Base-by-base conservation (phyloP, 2,797 vertebrate genomes). In the Champsocephalus esox region DNA sequence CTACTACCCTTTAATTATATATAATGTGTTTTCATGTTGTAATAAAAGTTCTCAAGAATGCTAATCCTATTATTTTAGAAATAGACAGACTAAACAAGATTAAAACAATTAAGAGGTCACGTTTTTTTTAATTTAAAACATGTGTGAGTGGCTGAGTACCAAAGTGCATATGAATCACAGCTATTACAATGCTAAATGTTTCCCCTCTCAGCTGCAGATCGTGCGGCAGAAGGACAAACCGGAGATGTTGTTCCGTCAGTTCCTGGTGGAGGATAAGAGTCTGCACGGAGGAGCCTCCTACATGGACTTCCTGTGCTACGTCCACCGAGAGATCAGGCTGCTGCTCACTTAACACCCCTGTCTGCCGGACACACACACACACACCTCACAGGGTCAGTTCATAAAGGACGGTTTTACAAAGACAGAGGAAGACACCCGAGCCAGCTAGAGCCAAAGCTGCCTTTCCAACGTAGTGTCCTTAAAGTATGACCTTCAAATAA, bases 241-340 rank as follows among this genome's bases (percentile, higher is more conserved):
- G 0, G 98, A 99, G 89, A 92, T 96, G 88, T 13, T 93, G 71
- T 99, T 99, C 95, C 96, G 96, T 12, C 97, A 99, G 91, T 91
- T 96, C 83, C 93, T 99, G 55, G 97, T 99, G 77, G 98, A 99
- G 94, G 98, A 99, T 71, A 98, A 99, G 91, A 94, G 93, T 58
- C 90, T 97, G 61, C 92, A 97, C 0, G 97, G 98, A 12, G 97
- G 97, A 9, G 91, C 96, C 0, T 99, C 97, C 0, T 99, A 99
- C 0, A 91, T 97, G 93, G 98, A 99, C 92, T 99, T 99, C 92
- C 94, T 99, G 46, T 97, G 97, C 88, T 96, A 95, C 17, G 93
- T 99, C 84, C 96, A 99, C 94, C 95, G 93, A 75, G 97, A 98
- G 92, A 98, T 99, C 90, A 95, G 97, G 68, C 97, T 98, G 88